A percentile compares a stretch with the other conserved stretches of the same genome.
Conservation (phyloP, 2,888 invertebrate genomes). For the Diloba caeruleocephala region DNA sequence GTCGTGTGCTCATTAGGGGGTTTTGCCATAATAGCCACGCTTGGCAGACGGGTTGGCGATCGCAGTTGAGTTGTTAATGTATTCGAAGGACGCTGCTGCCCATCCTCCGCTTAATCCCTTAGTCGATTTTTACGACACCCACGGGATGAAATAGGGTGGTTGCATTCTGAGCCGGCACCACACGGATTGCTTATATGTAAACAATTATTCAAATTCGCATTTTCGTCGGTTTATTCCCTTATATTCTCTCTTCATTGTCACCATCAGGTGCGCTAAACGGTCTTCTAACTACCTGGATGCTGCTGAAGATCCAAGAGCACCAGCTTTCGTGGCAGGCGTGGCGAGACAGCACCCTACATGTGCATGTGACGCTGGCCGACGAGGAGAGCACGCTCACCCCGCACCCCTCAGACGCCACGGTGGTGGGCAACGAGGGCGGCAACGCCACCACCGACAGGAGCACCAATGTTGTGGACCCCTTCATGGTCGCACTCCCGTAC, state of each 20-base stretch:
- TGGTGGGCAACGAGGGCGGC: slow-evolving; percentile 55
- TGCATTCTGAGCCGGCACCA: too few relatives aligned
- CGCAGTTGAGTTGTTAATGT: too few relatives aligned
- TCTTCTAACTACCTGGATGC: slow-evolving; percentile 84
- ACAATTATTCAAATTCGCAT: too few relatives aligned
- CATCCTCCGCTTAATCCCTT: too few relatives aligned
- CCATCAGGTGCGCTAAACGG: slow-evolving; percentile 81
- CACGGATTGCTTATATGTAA: too few relatives aligned
- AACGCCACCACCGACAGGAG: slow-evolving; percentile 59
- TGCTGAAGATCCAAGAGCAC: slow-evolving; percentile 86
- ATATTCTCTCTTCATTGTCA: slow-evolving; percentile 31
- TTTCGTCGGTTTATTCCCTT: too few relatives aligned
- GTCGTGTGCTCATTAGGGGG: too few relatives aligned
- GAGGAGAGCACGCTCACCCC: slow-evolving; percentile 55
- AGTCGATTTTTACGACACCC: too few relatives aligned
- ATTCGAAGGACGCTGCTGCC: too few relatives aligned
- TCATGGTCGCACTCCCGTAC: slow-evolving; percentile 74
- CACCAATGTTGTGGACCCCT: slow-evolving; percentile 78
- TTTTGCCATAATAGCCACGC: too few relatives aligned
- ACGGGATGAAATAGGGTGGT: too few relatives aligned
- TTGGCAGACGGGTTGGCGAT: too few relatives aligned
- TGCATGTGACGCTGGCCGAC: slow-evolving; percentile 75
- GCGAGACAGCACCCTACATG: slow-evolving; percentile 83
- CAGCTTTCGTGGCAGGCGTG: slow-evolving; percentile 84
- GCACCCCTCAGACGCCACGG: slow-evolving; percentile 60